These are phyloP conservation scores for Distichodus sexfasciatus DNA, from an alignment of 2,797 vertebrate species.

Conservation along the genomic window DNA sequence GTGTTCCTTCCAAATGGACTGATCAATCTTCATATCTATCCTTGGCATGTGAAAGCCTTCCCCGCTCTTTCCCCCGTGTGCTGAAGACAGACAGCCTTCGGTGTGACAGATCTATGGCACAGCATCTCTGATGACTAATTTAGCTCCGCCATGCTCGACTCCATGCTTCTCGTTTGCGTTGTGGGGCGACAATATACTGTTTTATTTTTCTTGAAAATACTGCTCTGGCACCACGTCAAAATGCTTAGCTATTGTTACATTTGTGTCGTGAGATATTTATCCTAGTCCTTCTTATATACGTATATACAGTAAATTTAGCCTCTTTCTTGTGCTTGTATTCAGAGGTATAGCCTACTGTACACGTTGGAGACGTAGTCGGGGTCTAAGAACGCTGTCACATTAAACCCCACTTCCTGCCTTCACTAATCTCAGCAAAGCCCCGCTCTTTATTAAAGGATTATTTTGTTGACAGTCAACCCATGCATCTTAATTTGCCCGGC, in stretches of 20 bases:
- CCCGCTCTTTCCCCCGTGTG: slow-evolving; percentile 11
- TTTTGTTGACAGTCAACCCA: slow-evolving; percentile 47
- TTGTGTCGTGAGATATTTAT: too few relatives aligned
- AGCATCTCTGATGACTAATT: slow-evolving; percentile 31
- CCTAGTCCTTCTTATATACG: not conserved
- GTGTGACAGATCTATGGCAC: not conserved
- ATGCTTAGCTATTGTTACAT: not conserved
- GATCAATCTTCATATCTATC: slow-evolving; percentile 68
- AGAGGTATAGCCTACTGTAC: not conserved
- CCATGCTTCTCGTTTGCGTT: slow-evolving; percentile 15
- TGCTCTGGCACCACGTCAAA: not conserved
- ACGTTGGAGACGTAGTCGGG: slow-evolving; percentile 3
- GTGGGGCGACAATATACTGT: slow-evolving; percentile 2
- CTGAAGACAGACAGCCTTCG: slow-evolving; percentile 12
- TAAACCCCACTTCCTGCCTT: slow-evolving; percentile 16
- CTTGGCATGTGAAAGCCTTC: slow-evolving; percentile 52
- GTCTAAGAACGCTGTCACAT: not conserved
- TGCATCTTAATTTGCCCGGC: slow-evolving; percentile 48
- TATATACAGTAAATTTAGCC: not conserved
- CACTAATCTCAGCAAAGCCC: slow-evolving; percentile 52
- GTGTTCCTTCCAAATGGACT: slow-evolving; percentile 62
- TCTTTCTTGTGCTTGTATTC: not conserved
- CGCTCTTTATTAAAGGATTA: slow-evolving; percentile 56
- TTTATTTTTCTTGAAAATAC: not conserved
- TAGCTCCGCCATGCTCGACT: not conserved